Evolutionary conservation across 2,113 vertebrate species (phyloP).

Genomic region (Vulpes lagopus): DNA sequence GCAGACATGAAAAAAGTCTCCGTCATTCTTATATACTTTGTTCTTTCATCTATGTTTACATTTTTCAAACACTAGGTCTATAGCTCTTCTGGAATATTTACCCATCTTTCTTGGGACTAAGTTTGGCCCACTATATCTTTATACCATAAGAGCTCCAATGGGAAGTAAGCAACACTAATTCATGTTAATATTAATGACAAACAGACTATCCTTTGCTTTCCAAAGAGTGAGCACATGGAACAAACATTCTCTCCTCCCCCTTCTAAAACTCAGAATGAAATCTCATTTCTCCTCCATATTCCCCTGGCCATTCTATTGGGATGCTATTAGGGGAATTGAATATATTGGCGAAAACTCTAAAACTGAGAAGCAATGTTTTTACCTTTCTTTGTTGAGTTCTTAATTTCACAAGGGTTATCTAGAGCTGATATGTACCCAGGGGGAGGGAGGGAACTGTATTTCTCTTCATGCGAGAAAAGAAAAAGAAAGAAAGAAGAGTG

Average conservation of each 20-base stretch:
- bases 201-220: constrained; percentile 51
- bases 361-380: constrained; percentile 48
- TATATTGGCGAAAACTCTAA: constrained; percentile 38
- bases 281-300: constrained; percentile 36
- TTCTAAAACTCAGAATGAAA: constrained; percentile 45
- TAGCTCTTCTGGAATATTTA: constrained; percentile 3
- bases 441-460: too few relatives aligned
- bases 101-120: neutral
- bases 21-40: neutral
- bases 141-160: neutral
- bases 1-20: neutral
- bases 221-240: constrained; percentile 19
- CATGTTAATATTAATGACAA: constrained; percentile 68
- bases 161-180: constrained; percentile 44
- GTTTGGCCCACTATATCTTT: constrained; percentile 35
- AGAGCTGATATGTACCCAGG: constrained; percentile 11
- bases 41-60: neutral
- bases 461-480: constrained; percentile 5
- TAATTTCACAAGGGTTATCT: constrained; percentile 65
- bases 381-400: constrained; percentile 45
- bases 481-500: neutral
- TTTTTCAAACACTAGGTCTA: neutral
- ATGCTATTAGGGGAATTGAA: constrained; percentile 39
- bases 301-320: neutral
- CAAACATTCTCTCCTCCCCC: constrained; percentile 14